A percentile compares a stretch with the other conserved stretches of the same genome.
Conservation (phyloP, 2,888 invertebrate species). For the Spicauda simplicius region DNA sequence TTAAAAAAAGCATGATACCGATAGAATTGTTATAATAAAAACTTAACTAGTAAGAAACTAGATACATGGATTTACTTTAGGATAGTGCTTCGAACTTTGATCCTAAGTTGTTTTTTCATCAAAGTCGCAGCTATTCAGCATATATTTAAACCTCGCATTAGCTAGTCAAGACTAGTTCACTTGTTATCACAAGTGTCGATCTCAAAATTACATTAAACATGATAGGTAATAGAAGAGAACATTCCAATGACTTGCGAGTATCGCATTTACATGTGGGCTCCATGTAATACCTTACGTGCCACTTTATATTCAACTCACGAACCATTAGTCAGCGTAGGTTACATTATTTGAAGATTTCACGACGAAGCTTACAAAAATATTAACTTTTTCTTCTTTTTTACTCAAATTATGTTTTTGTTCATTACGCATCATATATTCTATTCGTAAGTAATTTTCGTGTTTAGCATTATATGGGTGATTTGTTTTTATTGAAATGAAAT, state of each 20-base stretch:
- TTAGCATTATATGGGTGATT: background rate
- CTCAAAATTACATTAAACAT: too few relatives aligned
- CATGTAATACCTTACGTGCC: background rate
- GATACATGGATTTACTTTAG: background rate
- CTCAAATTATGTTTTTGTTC: background rate
- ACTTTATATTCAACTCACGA: background rate
- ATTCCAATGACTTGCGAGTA: background rate
- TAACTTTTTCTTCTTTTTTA: background rate
- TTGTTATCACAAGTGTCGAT: too few relatives aligned
- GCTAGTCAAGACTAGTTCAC: too few relatives aligned
- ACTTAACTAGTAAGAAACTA: background rate
- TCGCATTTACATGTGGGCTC: background rate
- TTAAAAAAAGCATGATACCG: background rate
- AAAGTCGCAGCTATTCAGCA: background rate
- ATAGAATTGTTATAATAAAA: background rate
- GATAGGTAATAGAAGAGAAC: background rate
- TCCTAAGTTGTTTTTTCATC: background rate
- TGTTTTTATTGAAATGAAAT: too few relatives aligned
- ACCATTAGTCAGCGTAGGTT: conserved; percentile 6
- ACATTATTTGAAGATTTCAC: background rate
- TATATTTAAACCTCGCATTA: background rate
- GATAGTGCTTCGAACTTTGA: background rate
- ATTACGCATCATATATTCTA: background rate
- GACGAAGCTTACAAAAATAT: background rate
- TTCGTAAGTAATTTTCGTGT: background rate